Percentiles rank a stretch among this genome's conserved stretches.
Evolutionary conservation across 2,797 vertebrate species (phyloP).

Genomic region (Euthynnus affinis): DNA sequence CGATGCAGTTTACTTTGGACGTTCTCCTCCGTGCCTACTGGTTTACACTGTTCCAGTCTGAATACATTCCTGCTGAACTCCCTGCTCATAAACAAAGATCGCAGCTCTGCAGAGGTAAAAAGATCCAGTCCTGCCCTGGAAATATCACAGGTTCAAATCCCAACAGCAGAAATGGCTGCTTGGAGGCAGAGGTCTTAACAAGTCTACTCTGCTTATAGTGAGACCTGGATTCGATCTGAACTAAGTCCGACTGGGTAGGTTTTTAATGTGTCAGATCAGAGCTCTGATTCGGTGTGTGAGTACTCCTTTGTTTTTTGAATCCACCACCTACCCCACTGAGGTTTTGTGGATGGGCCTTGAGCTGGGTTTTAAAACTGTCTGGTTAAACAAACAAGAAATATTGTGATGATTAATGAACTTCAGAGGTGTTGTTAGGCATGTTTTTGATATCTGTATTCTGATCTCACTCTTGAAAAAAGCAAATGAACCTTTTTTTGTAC

Average conservation of each 20-base stretch:
- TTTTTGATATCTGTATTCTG: too few relatives aligned
- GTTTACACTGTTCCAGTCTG: slow-evolving; percentile 38
- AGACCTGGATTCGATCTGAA: too few relatives aligned
- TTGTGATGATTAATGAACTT: not conserved
- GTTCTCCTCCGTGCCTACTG: slow-evolving; percentile 48
- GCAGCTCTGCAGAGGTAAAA: slow-evolving; percentile 25
- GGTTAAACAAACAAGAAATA: not conserved
- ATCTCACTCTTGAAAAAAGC: too few relatives aligned
- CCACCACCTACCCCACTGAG: too few relatives aligned
- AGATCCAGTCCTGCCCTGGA: not conserved
- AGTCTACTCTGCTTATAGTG: too few relatives aligned
- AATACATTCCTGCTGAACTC: slow-evolving; percentile 25
- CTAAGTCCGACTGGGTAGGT: not conserved
- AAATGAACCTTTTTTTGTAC: too few relatives aligned
- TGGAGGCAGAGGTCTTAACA: too few relatives aligned
- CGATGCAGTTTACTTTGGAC: slow-evolving; percentile 54
- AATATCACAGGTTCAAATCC: not conserved
- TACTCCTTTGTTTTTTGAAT: too few relatives aligned
- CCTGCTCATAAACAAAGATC: slow-evolving; percentile 7
- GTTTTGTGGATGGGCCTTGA: not conserved
- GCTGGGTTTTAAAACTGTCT: not conserved
- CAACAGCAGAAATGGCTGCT: not conserved
- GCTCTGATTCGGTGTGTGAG: too few relatives aligned
- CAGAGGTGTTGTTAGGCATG: too few relatives aligned
- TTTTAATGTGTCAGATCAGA: not conserved